Evolutionary conservation across 1,140 invertebrate genomes (phyloP).

Genomic region (Drosophila trapezifrons): DNA sequence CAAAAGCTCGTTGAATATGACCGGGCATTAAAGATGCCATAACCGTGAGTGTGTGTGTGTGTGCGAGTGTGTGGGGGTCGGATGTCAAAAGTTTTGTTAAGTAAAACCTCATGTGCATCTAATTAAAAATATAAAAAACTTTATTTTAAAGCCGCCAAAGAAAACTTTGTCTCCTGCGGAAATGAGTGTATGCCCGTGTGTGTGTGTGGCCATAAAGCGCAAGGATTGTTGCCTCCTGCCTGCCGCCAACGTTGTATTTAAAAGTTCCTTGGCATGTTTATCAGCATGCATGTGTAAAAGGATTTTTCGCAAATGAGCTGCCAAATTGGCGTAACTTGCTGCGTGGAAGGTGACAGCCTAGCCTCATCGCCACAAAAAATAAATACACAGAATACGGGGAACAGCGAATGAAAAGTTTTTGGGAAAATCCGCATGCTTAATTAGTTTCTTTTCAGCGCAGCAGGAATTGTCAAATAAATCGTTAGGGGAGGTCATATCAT

Average conservation of each 20-base stretch:
- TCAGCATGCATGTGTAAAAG: conserved; percentile 61
- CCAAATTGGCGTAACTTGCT: conserved; percentile 74
- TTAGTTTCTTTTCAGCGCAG: conserved; percentile 44
- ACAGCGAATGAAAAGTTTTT: conserved; percentile 15
- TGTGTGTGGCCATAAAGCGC: conserved; percentile 41
- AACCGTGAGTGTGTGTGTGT: conserved; percentile 42
- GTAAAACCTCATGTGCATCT: conserved; percentile 82
- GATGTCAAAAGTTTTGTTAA: conserved; percentile 76
- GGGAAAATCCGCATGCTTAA: conserved; percentile 56
- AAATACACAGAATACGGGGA: background rate
- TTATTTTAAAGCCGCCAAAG: conserved; percentile 81
- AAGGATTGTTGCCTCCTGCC: conserved; percentile 54
- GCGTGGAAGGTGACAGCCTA: conserved; percentile 34
- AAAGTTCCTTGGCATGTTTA: conserved; percentile 77
- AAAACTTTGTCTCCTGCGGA: conserved; percentile 77
- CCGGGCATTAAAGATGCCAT: conserved; percentile 76
- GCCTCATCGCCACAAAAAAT: background rate
- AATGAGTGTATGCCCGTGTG: conserved; percentile 29
- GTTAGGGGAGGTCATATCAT: background rate
- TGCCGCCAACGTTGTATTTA: conserved; percentile 46
- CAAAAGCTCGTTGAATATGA: conserved; percentile 59
- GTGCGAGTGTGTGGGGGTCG: conserved; percentile 28
- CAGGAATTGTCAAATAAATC: conserved; percentile 7
- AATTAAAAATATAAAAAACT: conserved; percentile 83
- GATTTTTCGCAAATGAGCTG: conserved; percentile 74